Conservation (phyloP, 2,797 vertebrate genomes). For the Rhinatrema bivittatum region DNA sequence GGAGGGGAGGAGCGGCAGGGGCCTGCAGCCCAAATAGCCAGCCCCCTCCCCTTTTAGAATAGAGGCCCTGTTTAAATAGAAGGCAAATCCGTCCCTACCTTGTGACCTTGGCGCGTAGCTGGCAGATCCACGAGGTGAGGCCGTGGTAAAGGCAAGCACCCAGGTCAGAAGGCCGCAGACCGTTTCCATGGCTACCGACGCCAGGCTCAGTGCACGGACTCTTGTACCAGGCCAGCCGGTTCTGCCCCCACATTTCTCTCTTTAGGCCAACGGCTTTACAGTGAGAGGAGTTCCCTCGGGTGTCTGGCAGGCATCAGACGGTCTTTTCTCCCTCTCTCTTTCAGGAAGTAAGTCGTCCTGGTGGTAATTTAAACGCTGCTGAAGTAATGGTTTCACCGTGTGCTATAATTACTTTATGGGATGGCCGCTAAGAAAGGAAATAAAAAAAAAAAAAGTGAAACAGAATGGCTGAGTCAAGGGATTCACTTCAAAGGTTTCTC, state of each 20-base stretch:
- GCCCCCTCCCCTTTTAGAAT: too few relatives aligned
- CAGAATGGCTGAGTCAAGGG: too few relatives aligned
- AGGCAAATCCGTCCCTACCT: constrained; percentile 64
- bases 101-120: constrained; percentile 68
- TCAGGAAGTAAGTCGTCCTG: neutral
- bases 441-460: too few relatives aligned
- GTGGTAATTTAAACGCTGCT: constrained; percentile 13
- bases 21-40: too few relatives aligned
- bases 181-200: constrained; percentile 80
- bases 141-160: constrained; percentile 65
- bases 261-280: constrained; percentile 69
- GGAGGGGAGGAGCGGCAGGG: too few relatives aligned
- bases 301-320: constrained; percentile 17
- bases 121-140: constrained; percentile 52
- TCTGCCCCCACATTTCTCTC: constrained; percentile 95
- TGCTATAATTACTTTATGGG: too few relatives aligned
- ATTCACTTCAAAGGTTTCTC: too few relatives aligned
- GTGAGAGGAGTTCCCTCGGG: constrained; percentile 41
- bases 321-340: constrained; percentile 7
- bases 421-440: too few relatives aligned
- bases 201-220: constrained; percentile 58
- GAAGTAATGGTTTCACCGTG: constrained; percentile 12
- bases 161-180: constrained; percentile 81
- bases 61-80: too few relatives aligned
- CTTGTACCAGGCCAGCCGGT: constrained; percentile 54